phyloP scores from a whole-genome alignment of 2,113 vertebrate genomes.

The Tangachromis dhanisi region DNA sequence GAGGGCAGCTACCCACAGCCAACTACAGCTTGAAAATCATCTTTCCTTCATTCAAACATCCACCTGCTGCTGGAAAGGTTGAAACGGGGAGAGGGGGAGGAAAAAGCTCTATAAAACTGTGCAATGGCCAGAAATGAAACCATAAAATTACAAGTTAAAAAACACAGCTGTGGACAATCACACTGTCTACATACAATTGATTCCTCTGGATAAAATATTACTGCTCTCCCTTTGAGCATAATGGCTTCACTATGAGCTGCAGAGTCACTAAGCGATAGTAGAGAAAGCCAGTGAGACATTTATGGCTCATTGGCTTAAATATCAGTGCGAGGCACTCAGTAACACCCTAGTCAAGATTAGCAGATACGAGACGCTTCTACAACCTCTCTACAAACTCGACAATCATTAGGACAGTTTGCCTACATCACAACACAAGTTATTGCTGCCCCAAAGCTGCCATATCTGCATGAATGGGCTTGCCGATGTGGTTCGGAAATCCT shows the following conservation, averaged over 20 bases:
- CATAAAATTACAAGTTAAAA: slow-evolving; percentile 6
- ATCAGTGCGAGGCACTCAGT: slow-evolving; percentile 9
- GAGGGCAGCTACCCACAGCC: slow-evolving; percentile 16
- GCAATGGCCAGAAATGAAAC: not conserved
- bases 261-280: not conserved
- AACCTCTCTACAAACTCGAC: slow-evolving; percentile 8
- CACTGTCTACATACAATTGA: not conserved
- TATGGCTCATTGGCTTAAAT: slow-evolving; percentile 42
- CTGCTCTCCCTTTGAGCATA: not conserved
- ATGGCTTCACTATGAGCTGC: slow-evolving; percentile 2
- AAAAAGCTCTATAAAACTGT: not conserved
- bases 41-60: not conserved
- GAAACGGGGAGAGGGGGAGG: not conserved
- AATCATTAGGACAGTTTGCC: slow-evolving; percentile 30
- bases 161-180: slow-evolving; percentile 34
- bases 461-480: slow-evolving; percentile 28
- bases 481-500: slow-evolving; percentile 26
- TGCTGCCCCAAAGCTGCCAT: slow-evolving; percentile 32
- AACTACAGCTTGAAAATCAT: slow-evolving; percentile 7
- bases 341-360: slow-evolving; percentile 9
- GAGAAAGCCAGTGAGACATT: slow-evolving; percentile 5
- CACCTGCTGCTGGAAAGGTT: not conserved
- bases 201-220: slow-evolving; percentile 3
- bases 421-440: slow-evolving; percentile 31
- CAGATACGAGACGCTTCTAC: not conserved